phyloP scores from a whole-genome alignment of 2,888 invertebrate genomes.

The Lithophane ornitopus region DNA sequence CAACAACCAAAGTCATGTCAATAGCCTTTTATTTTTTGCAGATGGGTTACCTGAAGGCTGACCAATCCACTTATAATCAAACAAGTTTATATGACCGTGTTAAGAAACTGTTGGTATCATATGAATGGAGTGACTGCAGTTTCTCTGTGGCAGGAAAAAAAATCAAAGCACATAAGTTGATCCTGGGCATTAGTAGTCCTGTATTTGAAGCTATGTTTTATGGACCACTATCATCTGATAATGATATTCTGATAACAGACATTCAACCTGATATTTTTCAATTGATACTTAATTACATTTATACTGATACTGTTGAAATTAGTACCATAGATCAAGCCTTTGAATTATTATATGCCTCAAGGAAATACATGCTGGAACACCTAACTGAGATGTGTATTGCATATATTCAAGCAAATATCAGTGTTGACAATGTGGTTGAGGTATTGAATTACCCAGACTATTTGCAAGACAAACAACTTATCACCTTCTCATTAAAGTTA shows the following conservation, averaged over 20 bases:
- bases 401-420: constrained; percentile 89
- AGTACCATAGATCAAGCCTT: constrained; percentile 91
- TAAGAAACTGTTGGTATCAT: constrained; percentile 85
- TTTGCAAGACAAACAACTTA: constrained; percentile 89
- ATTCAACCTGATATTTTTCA: constrained; percentile 91
- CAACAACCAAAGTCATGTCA: constrained; percentile 35
- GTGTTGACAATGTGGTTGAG: constrained; percentile 90
- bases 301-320: constrained; percentile 91
- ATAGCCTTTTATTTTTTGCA: constrained; percentile 72
- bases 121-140: constrained; percentile 91
- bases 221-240: constrained; percentile 90
- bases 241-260: constrained; percentile 90
- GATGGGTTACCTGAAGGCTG: constrained; percentile 82
- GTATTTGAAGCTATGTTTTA: constrained; percentile 93
- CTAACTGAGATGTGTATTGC: constrained; percentile 87
- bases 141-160: constrained; percentile 89
- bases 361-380: constrained; percentile 92
- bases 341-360: constrained; percentile 92
- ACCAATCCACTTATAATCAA: constrained; percentile 70
- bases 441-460: constrained; percentile 91
- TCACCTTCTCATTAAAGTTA: constrained; percentile 89
- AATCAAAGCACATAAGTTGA: constrained; percentile 91
- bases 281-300: constrained; percentile 91
- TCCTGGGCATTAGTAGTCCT: constrained; percentile 92
- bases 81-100: constrained; percentile 86